These are phyloP conservation scores for Dryobota labecula DNA, from an alignment of 2,888 invertebrate genomes.

Conservation along the genomic window DNA sequence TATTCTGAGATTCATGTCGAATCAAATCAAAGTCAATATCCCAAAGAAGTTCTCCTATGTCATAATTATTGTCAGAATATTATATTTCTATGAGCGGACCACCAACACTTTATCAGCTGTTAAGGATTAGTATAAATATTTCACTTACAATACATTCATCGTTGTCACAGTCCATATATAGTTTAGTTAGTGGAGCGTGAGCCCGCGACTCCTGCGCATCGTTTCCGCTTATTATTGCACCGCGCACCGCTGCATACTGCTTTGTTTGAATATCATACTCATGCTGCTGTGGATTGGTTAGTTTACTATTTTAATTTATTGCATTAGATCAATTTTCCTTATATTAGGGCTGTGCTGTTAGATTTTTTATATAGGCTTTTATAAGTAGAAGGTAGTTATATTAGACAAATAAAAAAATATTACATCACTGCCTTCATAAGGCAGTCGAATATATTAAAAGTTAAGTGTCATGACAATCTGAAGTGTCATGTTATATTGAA, in stretches of 20 bases:
- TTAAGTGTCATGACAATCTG: neutral
- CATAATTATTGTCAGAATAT: conserved; percentile 1
- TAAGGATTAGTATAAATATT: conserved; percentile 48
- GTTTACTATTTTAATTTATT: conserved; percentile 26
- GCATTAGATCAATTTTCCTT: neutral
- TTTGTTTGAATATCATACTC: conserved; percentile 79
- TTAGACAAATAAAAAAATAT: neutral
- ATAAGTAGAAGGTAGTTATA: neutral
- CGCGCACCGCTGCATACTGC: conserved; percentile 72
- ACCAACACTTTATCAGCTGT: conserved; percentile 46
- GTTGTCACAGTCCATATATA: conserved; percentile 62
- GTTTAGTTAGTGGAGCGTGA: conserved; percentile 54
- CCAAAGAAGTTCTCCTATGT: neutral
- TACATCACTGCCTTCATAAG: neutral
- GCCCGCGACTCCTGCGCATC: conserved; percentile 67
- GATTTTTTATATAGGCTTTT: neutral
- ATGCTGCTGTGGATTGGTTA: conserved; percentile 60
- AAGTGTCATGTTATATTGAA: neutral
- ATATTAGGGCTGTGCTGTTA: conserved; percentile 5
- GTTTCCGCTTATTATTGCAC: conserved; percentile 84
- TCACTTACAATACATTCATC: conserved; percentile 56
- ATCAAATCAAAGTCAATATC: too few relatives aligned
- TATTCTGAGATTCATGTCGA: neutral
- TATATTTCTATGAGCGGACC: conserved; percentile 8
- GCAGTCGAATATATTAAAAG: neutral